Conservation (phyloP, 2,797 vertebrate genomes). For the Sebastes paucispinis region DNA sequence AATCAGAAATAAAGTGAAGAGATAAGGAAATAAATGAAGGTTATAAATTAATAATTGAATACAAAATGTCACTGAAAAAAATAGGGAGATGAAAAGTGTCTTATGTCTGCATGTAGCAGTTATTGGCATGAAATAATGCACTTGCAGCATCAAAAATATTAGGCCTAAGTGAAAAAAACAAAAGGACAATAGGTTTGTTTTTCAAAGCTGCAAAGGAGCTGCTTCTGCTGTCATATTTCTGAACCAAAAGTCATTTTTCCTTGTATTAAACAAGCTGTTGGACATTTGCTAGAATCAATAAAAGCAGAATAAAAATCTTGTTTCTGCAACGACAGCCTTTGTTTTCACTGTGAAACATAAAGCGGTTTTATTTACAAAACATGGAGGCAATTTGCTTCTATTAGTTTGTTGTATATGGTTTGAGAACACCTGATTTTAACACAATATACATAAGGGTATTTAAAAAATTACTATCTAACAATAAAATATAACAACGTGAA, state of each 20-base stretch:
- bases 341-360: background rate
- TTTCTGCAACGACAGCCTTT: background rate
- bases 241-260: too few species aligned
- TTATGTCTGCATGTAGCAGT: background rate
- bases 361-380: background rate
- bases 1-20: background rate
- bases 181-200: too few species aligned
- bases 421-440: background rate
- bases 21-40: background rate
- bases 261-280: too few species aligned
- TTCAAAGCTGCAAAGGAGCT: too few species aligned
- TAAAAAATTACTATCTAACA: rapidly evolving
- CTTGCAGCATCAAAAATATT: rapidly evolving
- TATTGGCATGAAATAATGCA: too few species aligned
- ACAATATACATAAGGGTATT: background rate
- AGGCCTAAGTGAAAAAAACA: rapidly evolving
- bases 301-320: too few species aligned
- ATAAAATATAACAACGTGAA: background rate
- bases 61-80: background rate
- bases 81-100: background rate
- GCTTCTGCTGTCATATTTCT: too few species aligned
- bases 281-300: background rate
- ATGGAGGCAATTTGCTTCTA: background rate
- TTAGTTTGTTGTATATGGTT: background rate
- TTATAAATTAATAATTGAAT: background rate